Base-by-base conservation (phyloP, 2,113 vertebrate species). In the Salvelinus sp. region DNA sequence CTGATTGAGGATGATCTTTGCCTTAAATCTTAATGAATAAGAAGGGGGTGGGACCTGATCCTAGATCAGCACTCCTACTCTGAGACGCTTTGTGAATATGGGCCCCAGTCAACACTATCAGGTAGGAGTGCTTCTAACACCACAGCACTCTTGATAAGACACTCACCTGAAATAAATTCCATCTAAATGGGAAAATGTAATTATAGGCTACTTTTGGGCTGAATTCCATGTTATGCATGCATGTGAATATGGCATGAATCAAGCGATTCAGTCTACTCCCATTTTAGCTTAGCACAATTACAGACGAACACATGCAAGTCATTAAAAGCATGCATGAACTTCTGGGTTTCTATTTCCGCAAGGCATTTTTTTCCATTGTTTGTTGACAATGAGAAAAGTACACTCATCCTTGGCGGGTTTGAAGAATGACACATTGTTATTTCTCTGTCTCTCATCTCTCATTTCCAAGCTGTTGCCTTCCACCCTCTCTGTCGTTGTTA, bases 251-350 rank as follows among this genome's bases (percentile, higher is more conserved):
- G 38, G 48, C 58, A 62, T 16, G 7, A 18, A 54, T 54, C 48
- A 54, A 54, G 4, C 3, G 2, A 23, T 22, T 62, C n/a, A 10
- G 58, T 22, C n/a, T 18, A 54, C 13, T 18, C 50, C 16, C 58
- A 22, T n/a, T 62, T 22, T 62, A 22, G 58, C 9, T 62, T 6
- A 22, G 58, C n/a, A 23, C 58, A 22, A 62, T 62, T 22, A 62
- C 58, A 22, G 58, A 62, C 58, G n/a, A 70, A 70, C 75, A 66
- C 74, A 74, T 74, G 64, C 58, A 70, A 28, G 48, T 64, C 62
- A 60, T 58, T 74, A 13, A 23, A 50, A 33, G n/a, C 67, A 48
- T 47, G n/a, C 67, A 48, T 47, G 44, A 33, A 54, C 44, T 6
- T 70, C 18, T 28, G n/a, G 69, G 25, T 58, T 78, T 73, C 38